Evolutionary conservation across 2,113 vertebrate species (phyloP).

Genomic region (Hippoglossus stenolepis): DNA sequence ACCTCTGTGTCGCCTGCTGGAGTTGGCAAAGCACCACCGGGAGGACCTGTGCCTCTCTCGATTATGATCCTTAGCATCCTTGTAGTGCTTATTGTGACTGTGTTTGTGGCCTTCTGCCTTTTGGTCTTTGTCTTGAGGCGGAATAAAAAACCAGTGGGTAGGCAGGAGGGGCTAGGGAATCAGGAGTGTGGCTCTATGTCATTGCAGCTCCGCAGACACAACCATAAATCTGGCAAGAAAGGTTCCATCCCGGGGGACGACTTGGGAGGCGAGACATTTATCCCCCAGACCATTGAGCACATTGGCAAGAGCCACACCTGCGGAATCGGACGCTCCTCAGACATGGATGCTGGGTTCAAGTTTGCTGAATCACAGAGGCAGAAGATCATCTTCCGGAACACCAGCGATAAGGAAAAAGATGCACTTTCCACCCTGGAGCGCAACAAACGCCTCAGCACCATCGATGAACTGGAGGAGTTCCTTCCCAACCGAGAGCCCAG

Average conservation of each 20-base stretch:
- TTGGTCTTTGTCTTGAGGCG: constrained; percentile 95
- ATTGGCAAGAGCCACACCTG: constrained; percentile 97
- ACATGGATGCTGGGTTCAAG: constrained; percentile 91
- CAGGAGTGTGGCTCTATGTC: constrained; percentile 94
- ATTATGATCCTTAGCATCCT: constrained; percentile 98
- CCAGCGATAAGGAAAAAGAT: constrained; percentile 93
- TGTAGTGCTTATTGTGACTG: constrained; percentile 96
- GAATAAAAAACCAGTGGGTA: constrained; percentile 92
- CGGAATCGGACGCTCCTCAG: constrained; percentile 85
- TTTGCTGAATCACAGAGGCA: constrained; percentile 93
- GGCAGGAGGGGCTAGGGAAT: constrained; percentile 92
- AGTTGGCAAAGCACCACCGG: constrained; percentile 91
- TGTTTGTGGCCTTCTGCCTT: constrained; percentile 98
- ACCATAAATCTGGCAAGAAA: constrained; percentile 91
- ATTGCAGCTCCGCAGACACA: constrained; percentile 90
- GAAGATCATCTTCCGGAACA: constrained; percentile 91
- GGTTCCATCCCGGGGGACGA: constrained; percentile 82
- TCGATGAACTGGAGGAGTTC: constrained; percentile 97
- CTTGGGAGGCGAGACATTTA: constrained; percentile 91
- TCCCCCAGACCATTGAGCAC: constrained; percentile 98
- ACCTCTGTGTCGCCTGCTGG: constrained; percentile 88
- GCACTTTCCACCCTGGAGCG: constrained; percentile 88
- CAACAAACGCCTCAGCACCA: constrained; percentile 98
- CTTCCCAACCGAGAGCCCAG: constrained; percentile 94
- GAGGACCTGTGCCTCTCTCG: constrained; percentile 95